Evolutionary conservation across 1,140 invertebrate species (phyloP).

Genomic region (Lucilia sericata): DNA sequence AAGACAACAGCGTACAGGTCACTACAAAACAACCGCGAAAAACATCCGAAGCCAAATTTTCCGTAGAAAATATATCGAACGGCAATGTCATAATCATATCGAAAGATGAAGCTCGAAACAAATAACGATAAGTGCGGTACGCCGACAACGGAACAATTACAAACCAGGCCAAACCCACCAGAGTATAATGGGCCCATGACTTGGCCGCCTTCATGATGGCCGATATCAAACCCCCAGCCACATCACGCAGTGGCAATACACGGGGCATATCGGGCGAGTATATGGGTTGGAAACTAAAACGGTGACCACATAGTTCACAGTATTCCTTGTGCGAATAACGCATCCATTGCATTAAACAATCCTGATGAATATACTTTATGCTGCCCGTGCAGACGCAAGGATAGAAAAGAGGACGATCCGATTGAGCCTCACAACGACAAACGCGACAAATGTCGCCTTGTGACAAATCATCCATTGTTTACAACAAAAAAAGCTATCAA

Average conservation of each 20-base stretch:
- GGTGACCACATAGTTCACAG: slow-evolving; percentile 97
- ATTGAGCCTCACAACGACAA: slow-evolving; percentile 91
- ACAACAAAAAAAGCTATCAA: not conserved
- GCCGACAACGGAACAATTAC: slow-evolving; percentile 97
- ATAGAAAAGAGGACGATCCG: slow-evolving; percentile 89
- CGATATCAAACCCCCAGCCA: slow-evolving; percentile 87
- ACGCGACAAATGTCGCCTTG: slow-evolving; percentile 89
- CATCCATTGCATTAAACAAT: slow-evolving; percentile 91
- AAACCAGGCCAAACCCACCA: slow-evolving; percentile 96
- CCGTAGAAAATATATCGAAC: slow-evolving; percentile 91
- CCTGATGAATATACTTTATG: slow-evolving; percentile 99
- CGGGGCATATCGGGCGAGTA: slow-evolving; percentile 99
- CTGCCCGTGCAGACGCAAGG: slow-evolving; percentile 99
- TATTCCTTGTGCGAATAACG: slow-evolving; percentile 97
- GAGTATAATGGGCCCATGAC: slow-evolving; percentile 96
- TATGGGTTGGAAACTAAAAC: slow-evolving; percentile 98
- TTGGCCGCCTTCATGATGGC: slow-evolving; percentile 92
- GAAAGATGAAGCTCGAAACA: slow-evolving; percentile 92
- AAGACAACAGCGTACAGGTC: slow-evolving; percentile 94
- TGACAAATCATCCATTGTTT: slow-evolving; percentile 62
- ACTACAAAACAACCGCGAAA: slow-evolving; percentile 98
- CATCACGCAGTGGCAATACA: slow-evolving; percentile 90
- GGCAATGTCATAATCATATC: slow-evolving; percentile 87
- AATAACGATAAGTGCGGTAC: slow-evolving; percentile 93
- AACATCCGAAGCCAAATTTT: slow-evolving; percentile 92